These are phyloP conservation scores for Euglossa dilemma DNA, from an alignment of 1,140 invertebrate species.

Conservation along the genomic window DNA sequence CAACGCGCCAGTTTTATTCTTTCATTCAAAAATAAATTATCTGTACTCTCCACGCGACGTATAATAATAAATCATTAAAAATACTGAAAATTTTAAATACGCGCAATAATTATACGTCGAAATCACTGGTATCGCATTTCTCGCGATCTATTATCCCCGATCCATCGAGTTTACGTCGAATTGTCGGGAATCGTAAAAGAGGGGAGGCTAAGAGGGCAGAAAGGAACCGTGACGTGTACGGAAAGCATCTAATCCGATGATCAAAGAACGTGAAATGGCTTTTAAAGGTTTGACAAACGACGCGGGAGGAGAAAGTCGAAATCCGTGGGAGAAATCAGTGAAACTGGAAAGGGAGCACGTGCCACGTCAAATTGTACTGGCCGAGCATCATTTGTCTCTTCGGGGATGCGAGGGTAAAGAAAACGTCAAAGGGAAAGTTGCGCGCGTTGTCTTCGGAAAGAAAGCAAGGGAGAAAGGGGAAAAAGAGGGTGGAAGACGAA, in stretches of 20 bases:
- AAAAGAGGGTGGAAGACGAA: conserved; percentile 71
- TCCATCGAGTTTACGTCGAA: background rate
- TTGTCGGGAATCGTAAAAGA: background rate
- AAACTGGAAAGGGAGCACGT: conserved; percentile 16
- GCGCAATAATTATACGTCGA: too few species aligned
- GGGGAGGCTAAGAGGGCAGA: background rate
- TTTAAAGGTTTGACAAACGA: conserved; percentile 28
- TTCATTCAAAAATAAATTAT: too few species aligned
- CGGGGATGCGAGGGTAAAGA: conserved; percentile 34
- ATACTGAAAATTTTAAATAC: too few species aligned
- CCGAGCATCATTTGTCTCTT: conserved; percentile 53
- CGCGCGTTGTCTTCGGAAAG: conserved; percentile 6
- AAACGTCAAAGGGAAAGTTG: conserved; percentile 46
- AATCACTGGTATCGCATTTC: too few species aligned
- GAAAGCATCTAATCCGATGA: background rate
- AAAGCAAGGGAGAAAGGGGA: background rate
- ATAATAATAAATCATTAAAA: too few species aligned
- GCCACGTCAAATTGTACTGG: conserved; percentile 41
- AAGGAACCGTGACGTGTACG: background rate
- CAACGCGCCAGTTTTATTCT: too few species aligned
- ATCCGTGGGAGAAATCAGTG: conserved; percentile 33
- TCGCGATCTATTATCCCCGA: too few species aligned
- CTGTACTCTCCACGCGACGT: too few species aligned
- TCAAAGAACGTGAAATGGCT: background rate
- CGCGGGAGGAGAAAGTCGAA: background rate